phyloP scores from a whole-genome alignment of 2,113 vertebrate species.

The Ammospiza nelsoni region DNA sequence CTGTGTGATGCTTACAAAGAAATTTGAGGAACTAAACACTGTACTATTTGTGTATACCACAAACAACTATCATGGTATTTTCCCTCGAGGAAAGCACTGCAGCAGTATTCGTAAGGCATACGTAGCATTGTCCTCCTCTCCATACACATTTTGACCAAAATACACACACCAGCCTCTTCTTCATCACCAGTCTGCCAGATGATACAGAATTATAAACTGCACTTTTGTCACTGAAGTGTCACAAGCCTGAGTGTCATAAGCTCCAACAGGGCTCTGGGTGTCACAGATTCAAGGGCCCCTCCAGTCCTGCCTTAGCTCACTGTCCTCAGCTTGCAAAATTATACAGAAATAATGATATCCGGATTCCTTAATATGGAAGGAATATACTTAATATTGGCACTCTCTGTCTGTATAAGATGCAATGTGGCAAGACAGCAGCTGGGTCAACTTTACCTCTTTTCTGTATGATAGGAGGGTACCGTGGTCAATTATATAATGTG shows the following conservation, averaged over 20 bases:
- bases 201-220: neutral
- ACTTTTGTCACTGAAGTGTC: neutral
- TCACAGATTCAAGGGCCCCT: neutral
- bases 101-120: neutral
- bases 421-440: neutral
- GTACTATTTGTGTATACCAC: neutral
- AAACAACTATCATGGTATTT: neutral
- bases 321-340: neutral
- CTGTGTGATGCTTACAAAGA: neutral
- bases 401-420: neutral
- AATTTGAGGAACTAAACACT: neutral
- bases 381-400: neutral
- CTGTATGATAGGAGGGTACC: too few species aligned
- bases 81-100: neutral
- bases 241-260: neutral
- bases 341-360: neutral
- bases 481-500: neutral
- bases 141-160: neutral
- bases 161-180: neutral
- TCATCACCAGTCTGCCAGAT: neutral
- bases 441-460: neutral
- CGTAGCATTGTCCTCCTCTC: neutral
- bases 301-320: neutral
- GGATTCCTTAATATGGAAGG: neutral
- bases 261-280: neutral